Percentiles rank a stretch among this genome's conserved stretches.
Evolutionary conservation across 2,113 vertebrate species (phyloP).

Genomic region (Tetrax tetrax): DNA sequence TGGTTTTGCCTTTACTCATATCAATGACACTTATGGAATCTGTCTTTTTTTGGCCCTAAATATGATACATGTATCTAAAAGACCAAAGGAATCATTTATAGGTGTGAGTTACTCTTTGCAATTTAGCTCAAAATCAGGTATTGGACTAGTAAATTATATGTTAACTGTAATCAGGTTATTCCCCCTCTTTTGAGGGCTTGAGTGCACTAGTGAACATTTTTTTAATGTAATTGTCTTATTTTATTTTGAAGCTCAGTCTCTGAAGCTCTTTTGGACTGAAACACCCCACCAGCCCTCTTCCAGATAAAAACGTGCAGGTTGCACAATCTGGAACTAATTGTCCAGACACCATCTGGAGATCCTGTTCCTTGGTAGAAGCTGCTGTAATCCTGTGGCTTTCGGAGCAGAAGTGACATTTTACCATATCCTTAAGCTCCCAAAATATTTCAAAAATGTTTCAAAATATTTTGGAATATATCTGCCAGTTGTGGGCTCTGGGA

Average conservation of each 20-base stretch:
- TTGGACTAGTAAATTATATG: neutral
- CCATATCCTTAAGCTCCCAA: neutral
- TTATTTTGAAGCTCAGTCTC: constrained; percentile 4
- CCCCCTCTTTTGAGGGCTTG: neutral
- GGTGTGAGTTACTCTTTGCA: neutral
- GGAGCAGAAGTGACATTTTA: constrained; percentile 3
- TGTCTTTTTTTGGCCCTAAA: neutral
- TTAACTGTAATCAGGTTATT: constrained; percentile 6
- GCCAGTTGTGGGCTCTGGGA: neutral
- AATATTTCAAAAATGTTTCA: constrained; percentile 36
- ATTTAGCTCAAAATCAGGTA: constrained; percentile 4
- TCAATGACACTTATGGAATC: neutral
- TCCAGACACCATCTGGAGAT: constrained; percentile 41
- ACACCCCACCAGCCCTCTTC: neutral
- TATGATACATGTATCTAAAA: neutral
- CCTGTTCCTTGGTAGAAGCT: neutral
- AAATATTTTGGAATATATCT: constrained; percentile 8
- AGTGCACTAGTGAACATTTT: constrained; percentile 25
- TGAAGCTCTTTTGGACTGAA: constrained; percentile 23
- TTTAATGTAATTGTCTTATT: constrained; percentile 12
- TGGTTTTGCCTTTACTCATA: neutral
- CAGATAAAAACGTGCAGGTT: neutral
- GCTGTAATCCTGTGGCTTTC: constrained; percentile 32
- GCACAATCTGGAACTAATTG: constrained; percentile 33
- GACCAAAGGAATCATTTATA: neutral